These are phyloP conservation scores for Pyrgus malvae DNA, from an alignment of 2,888 invertebrate genomes.

Conservation along the genomic window DNA sequence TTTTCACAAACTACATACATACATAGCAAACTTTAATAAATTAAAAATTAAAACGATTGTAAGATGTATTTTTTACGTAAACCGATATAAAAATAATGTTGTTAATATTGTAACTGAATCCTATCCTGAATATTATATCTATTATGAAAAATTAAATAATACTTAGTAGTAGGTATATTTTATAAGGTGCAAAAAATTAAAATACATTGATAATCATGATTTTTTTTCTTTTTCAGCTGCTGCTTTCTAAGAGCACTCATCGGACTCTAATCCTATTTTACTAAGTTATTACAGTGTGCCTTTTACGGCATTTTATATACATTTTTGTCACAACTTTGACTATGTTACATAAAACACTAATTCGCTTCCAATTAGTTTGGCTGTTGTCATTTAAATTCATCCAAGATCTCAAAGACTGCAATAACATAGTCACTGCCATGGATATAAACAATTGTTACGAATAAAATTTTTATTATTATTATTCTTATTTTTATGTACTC, in stretches of 20 bases:
- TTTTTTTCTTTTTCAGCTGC: constrained; percentile 71
- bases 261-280: constrained; percentile 50
- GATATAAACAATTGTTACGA: constrained; percentile 63
- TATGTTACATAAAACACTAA: constrained; percentile 52
- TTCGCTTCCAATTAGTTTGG: constrained; percentile 25
- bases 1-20: too few relatives aligned
- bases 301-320: constrained; percentile 46
- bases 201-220: too few relatives aligned
- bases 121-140: too few relatives aligned
- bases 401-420: constrained; percentile 71
- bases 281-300: constrained; percentile 42
- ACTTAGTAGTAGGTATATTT: background rate
- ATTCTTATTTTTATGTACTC: constrained; percentile 69
- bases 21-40: too few relatives aligned
- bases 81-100: too few relatives aligned
- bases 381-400: constrained; percentile 40
- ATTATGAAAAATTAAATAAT: too few relatives aligned
- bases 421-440: constrained; percentile 77
- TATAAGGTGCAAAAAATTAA: background rate
- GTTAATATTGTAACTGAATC: too few relatives aligned
- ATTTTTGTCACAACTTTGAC: constrained; percentile 59
- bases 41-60: too few relatives aligned
- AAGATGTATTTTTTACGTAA: too few relatives aligned
- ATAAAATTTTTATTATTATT: constrained; percentile 67
- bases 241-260: constrained; percentile 68